Base-by-base conservation (phyloP, 2,113 vertebrate genomes). In the Stegostoma tigrinum region DNA sequence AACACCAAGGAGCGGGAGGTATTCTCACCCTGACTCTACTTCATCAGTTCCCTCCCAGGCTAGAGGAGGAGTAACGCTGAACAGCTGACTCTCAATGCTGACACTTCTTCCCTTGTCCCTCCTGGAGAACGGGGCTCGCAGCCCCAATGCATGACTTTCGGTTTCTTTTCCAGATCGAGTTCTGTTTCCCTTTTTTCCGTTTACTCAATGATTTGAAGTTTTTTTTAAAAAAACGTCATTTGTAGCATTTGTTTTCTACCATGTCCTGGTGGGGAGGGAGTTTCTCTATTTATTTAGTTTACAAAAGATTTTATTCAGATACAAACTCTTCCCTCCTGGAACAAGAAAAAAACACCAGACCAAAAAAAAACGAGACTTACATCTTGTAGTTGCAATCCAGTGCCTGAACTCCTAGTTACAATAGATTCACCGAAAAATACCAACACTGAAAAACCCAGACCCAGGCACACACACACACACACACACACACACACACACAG, bases 1-100 rank as follows among this genome's bases (percentile, higher is more conserved):
- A 97, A 97, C 55, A 55, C 96, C 75, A 98, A 97, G 96, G 97
- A 97, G 97, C 98, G 98, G 0, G 98, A 98, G 97, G 98, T 97
- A 98, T 87, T 48, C 96, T 61, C 96, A 96, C 96, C 87, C 64
- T 38, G 96, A 55, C 96, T 1, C 0, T 85, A 89, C 27, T 38
- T 72, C 68, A 78, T 95, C n/a, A 14, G 15, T 55, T 10, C 75
- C 95, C 72, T 30, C 42, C 12, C 24, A 21, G 38, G 80, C 67
- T 21, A 10, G 19, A 0, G 67, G 48, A 95, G 72, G 70, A 80
- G 38, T 42, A 14, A 17, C 0, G 42, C n/a, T 21, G 14, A 45
- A 38, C 24, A 80, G 30, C 38, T 55, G 93, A 34, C 34, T 12
- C 66, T 67, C 66, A 66, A 19, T 2, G 55, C 67, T 10, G 48